phyloP scores from a whole-genome alignment of 2,797 vertebrate genomes.

The Trachurus trachurus region DNA sequence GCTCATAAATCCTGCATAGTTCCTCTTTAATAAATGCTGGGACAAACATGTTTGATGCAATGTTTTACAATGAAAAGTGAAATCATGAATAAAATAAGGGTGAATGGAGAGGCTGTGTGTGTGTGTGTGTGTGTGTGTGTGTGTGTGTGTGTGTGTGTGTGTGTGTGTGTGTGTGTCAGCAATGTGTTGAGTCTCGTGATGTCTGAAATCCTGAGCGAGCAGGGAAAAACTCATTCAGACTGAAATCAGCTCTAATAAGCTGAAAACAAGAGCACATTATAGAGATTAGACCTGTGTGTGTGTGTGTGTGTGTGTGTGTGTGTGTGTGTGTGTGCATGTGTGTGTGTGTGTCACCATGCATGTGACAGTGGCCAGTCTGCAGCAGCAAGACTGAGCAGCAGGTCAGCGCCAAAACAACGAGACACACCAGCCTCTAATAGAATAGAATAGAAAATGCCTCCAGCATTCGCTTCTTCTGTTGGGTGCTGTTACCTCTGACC shows the following conservation, averaged over 20 bases:
- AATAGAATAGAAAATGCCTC: background rate
- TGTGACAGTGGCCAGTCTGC: slow-evolving; percentile 21
- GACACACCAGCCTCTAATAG: background rate
- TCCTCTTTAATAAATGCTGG: too few relatives aligned
- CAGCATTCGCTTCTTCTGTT: slow-evolving; percentile 9
- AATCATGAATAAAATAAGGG: too few relatives aligned
- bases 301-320: slow-evolving; percentile 36
- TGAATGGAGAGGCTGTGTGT: too few relatives aligned
- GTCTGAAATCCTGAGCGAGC: slow-evolving; percentile 41
- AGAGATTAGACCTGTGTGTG: slow-evolving; percentile 30
- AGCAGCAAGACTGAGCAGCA: background rate
- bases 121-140: background rate
- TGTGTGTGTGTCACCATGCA: slow-evolving; percentile 13
- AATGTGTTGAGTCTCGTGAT: slow-evolving; percentile 60
- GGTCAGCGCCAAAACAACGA: background rate
- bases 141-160: too few relatives aligned
- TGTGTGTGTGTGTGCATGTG: slow-evolving; percentile 31
- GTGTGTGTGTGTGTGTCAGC: background rate
- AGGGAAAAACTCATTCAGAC: slow-evolving; percentile 47
- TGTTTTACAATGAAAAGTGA: too few relatives aligned
- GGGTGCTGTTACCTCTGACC: background rate
- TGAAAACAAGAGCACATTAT: slow-evolving; percentile 51
- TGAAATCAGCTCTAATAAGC: slow-evolving; percentile 57
- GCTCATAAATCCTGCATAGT: too few relatives aligned
- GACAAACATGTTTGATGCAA: too few relatives aligned